phyloP scores from a whole-genome alignment of 2,888 invertebrate species.

The Spodoptera littoralis region DNA sequence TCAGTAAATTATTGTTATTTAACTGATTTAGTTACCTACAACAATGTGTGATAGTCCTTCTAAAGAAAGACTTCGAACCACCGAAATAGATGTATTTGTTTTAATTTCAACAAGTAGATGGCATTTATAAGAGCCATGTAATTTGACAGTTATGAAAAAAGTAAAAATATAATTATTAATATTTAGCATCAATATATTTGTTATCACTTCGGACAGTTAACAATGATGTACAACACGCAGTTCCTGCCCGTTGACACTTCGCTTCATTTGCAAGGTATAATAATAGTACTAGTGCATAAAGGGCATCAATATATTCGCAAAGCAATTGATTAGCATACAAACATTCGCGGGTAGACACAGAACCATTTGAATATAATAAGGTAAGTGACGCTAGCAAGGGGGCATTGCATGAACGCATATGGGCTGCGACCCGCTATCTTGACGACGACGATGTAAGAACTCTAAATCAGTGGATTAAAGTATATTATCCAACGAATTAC shows the following conservation, averaged over 20 bases:
- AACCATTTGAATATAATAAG: constrained; percentile 53
- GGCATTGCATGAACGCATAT: constrained; percentile 21
- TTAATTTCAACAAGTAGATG: too few relatives aligned
- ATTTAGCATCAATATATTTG: too few relatives aligned
- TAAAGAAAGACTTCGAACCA: too few relatives aligned
- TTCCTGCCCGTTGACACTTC: background rate
- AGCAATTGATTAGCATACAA: constrained; percentile 36
- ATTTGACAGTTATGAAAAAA: too few relatives aligned
- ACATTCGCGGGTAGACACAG: constrained; percentile 15
- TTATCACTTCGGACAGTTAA: too few relatives aligned
- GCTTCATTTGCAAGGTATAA: background rate
- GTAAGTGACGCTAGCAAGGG: constrained; percentile 25
- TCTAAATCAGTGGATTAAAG: background rate
- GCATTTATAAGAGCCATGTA: too few relatives aligned
- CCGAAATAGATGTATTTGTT: too few relatives aligned
- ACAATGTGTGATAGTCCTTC: too few relatives aligned
- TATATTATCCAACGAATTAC: background rate
- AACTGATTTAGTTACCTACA: too few relatives aligned
- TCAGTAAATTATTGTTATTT: too few relatives aligned
- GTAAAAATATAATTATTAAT: too few relatives aligned
- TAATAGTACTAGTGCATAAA: constrained; percentile 1
- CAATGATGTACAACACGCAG: constrained; percentile 5
- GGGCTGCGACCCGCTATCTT: constrained; percentile 23
- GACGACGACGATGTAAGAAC: background rate
- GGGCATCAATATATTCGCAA: constrained; percentile 23